phyloP scores from a whole-genome alignment of 2,888 invertebrate genomes.

The Exephanes ischioxanthus region DNA sequence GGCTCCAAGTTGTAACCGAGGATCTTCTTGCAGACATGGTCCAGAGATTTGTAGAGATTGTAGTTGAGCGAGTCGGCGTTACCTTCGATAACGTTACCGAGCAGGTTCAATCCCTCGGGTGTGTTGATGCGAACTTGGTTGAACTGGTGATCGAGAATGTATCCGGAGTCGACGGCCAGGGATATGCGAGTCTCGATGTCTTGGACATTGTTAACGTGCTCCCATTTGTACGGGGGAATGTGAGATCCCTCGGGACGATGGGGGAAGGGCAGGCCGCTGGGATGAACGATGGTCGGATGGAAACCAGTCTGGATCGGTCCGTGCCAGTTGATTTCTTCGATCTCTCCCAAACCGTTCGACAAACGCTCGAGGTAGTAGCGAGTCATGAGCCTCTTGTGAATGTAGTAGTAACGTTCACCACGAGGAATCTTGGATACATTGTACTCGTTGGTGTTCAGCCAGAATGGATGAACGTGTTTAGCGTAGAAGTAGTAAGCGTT shows the following conservation, averaged over 20 bases:
- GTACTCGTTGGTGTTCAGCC: constrained; percentile 87
- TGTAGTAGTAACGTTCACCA: constrained; percentile 88
- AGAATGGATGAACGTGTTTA: constrained; percentile 88
- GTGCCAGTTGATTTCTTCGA: constrained; percentile 87
- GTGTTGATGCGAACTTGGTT: constrained; percentile 73
- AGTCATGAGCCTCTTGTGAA: constrained; percentile 88
- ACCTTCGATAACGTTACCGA: constrained; percentile 87
- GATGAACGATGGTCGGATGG: constrained; percentile 87
- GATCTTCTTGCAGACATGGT: constrained; percentile 86
- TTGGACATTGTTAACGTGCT: constrained; percentile 72
- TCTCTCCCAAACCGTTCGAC: constrained; percentile 88
- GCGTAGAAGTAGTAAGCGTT: constrained; percentile 89
- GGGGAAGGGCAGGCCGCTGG: constrained; percentile 87
- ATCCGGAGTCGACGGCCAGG: constrained; percentile 77
- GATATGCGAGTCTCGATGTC: constrained; percentile 76
- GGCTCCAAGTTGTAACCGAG: constrained; percentile 81
- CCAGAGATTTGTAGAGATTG: constrained; percentile 86
- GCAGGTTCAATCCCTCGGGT: constrained; percentile 85
- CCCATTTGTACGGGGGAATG: constrained; percentile 73
- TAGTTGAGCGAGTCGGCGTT: constrained; percentile 84
- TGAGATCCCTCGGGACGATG: constrained; percentile 69
- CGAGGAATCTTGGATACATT: constrained; percentile 86
- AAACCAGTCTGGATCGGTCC: constrained; percentile 86
- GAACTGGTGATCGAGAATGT: constrained; percentile 58
- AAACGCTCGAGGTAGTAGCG: constrained; percentile 90